Evolutionary conservation across 2,113 vertebrate genomes (phyloP), one percentile per base, ranked within the genome.

Genomic region (Nannobrachium achirus): DNA sequence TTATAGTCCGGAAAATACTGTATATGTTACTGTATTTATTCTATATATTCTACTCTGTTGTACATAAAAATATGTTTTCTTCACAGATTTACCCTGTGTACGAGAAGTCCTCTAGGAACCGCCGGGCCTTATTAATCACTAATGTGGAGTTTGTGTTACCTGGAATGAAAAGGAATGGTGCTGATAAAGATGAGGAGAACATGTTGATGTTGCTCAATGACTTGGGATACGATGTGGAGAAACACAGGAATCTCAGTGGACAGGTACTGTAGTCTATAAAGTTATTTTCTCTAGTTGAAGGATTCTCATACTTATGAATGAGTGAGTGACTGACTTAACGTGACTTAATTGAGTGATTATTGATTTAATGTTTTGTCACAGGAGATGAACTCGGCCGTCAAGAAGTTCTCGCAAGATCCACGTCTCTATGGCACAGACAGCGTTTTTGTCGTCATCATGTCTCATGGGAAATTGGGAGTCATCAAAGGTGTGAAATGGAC

Each of bases 71-170:
- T n/a, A 16, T 56, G 66, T 50, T 70, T 72, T 40, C 55, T 51
- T 11, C 42, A 33, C 72, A 95, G 95, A 82, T 91, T 55, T 96
- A 95, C 51, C 14, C 42, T 6, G 76, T 83, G 14, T 53, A n/a
- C 0, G 74, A 77, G 0, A 11, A 46, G 0, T 52, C 76, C 14
- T 19, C 1, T 0, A 67, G 68, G 53, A 93, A 71, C 4, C 93
- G 93, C 1, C 25, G 93, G 64, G 94, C 94, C 33, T 80, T 96
- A 69, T 77, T 95, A 0, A 94, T 95, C 77, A 95, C 92, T 60
- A 96, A 96, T 48, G 86, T 91, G 0, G 33, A 82, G 3, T 96
- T 95, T 69, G 64, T 58, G 7, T 0, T 72, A 14, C 0, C 0
- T 3, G 0, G 0, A 0, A 0, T 10, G 0, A 16, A 73, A 57